Evolutionary conservation across 2,888 invertebrate species (phyloP), one percentile per base, ranked within the genome.

Genomic region (Heliconius sara): DNA sequence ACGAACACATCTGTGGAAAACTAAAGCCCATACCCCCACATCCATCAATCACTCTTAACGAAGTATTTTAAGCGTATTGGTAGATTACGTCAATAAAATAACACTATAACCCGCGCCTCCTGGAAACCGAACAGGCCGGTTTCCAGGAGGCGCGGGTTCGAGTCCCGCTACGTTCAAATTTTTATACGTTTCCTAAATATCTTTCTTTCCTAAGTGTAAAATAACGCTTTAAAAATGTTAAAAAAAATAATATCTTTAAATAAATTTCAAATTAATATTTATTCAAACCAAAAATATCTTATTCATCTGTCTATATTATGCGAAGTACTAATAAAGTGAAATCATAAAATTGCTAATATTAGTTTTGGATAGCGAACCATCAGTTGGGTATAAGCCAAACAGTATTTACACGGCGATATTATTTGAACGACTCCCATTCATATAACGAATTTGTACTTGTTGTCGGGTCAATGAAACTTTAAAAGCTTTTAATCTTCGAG

Each of bases 321-420:
- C 19, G 7, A 2, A 39, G 19, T 74, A 65, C 47, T 43, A 75
- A 65, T 43, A 75, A 63, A 65, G 75, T 75, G 25, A 43, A 65
- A 75, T 52, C 52, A 57, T 76, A 76, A 76, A 91, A 92, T 90
- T 90, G 90, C 89, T 90, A 90, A 92, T 92, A 92, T 91, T 91
- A 92, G 92, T 93, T 93, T 90, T 90, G 90, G 88, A 91, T 90
- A 90, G 88, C 89, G 89, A 88, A 89, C 92, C 92, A 92, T 91
- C 91, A 85, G 83, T 80, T 83, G 82, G 83, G 78, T 71, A 73
- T 34, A 30, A 67, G 81, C 79, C 81, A 79, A 82, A 74, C 80
- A 65, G 76, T 43, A 65, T 63, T 74, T 74, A 63, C 39, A 43
- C 63, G 27, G 39, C 27, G 65, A 43, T 63, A 75, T 65, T 47